Evolutionary conservation across 2,888 invertebrate species (phyloP).

Genomic region (Dastarcus helophoroides): DNA sequence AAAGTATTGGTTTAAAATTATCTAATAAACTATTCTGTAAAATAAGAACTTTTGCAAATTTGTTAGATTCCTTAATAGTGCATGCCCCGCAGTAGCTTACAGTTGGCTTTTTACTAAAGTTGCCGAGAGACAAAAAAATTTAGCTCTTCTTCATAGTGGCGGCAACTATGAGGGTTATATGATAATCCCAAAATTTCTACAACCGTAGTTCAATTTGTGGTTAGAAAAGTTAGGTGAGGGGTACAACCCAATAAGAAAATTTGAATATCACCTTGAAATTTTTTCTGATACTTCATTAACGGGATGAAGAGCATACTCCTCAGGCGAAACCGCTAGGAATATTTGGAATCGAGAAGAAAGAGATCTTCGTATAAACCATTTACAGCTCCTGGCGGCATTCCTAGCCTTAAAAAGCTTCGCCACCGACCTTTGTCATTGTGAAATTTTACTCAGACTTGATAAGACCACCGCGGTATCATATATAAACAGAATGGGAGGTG

Average conservation of each 20-base stretch:
- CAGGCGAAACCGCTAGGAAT: constrained; percentile 11
- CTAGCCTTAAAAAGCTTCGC: constrained; percentile 11
- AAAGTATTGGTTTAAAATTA: constrained; percentile 6
- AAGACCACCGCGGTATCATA: constrained; percentile 8
- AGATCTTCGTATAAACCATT: constrained; percentile 13
- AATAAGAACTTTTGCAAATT: constrained; percentile 7
- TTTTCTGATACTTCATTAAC: constrained; percentile 12
- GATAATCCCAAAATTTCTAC: not conserved
- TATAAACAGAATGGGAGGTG: constrained; percentile 9
- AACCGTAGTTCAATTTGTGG: constrained; percentile 3
- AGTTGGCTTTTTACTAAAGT: constrained; percentile 12
- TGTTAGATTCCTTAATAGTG: constrained; percentile 12
- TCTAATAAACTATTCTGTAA: not conserved
- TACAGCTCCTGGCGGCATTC: constrained; percentile 13
- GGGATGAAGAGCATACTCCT: constrained; percentile 17
- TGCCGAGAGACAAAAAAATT: constrained; percentile 11
- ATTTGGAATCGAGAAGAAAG: constrained; percentile 14
- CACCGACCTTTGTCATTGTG: constrained; percentile 4
- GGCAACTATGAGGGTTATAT: constrained; percentile 10
- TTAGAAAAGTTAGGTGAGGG: not conserved
- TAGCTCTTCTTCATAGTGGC: constrained; percentile 8
- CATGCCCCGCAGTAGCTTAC: constrained; percentile 13
- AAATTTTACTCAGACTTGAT: constrained; percentile 10
- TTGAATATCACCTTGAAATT: constrained; percentile 9
- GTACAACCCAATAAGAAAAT: constrained; percentile 2